phyloP scores from a whole-genome alignment of 1,140 invertebrate species.

The Anastatus disparis region DNA sequence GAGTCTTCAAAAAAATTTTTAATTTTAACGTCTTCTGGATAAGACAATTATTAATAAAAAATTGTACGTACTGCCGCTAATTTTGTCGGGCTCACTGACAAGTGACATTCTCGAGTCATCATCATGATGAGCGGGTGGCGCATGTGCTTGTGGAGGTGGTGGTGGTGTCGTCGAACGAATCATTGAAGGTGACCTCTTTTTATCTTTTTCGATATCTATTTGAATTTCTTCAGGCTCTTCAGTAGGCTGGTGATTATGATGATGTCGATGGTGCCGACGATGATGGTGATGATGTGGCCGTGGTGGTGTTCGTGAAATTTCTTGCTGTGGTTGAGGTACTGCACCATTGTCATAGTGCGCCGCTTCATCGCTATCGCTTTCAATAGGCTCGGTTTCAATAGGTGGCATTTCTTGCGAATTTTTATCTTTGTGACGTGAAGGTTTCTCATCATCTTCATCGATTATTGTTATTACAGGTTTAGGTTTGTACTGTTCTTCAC shows the following conservation, averaged over 20 bases:
- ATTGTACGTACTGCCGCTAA: slow-evolving; percentile 58
- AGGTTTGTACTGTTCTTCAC: slow-evolving; percentile 86
- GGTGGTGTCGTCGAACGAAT: slow-evolving; percentile 35
- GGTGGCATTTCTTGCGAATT: slow-evolving; percentile 67
- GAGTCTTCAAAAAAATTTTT: too few relatives aligned
- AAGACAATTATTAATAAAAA: too few relatives aligned
- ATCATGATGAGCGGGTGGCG: slow-evolving; percentile 50
- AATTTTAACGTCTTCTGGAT: too few relatives aligned
- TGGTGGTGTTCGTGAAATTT: slow-evolving; percentile 61
- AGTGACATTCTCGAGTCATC: slow-evolving; percentile 65
- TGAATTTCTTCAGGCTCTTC: slow-evolving; percentile 49
- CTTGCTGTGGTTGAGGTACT: slow-evolving; percentile 48
- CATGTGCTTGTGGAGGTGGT: background rate
- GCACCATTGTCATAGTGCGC: slow-evolving; percentile 59
- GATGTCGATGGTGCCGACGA: slow-evolving; percentile 63
- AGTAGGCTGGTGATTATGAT: slow-evolving; percentile 61
- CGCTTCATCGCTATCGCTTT: slow-evolving; percentile 70
- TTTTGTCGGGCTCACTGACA: slow-evolving; percentile 64
- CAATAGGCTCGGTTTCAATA: slow-evolving; percentile 75
- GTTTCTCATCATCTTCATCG: slow-evolving; percentile 66
- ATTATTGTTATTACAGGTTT: slow-evolving; percentile 75
- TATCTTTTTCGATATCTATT: slow-evolving; percentile 49
- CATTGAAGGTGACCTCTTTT: slow-evolving; percentile 43
- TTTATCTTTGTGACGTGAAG: slow-evolving; percentile 47
- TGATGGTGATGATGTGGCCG: slow-evolving; percentile 62